A percentile compares a stretch with the other conserved stretches of the same genome.
phyloP scores from a whole-genome alignment of 1,140 invertebrate genomes.

The Sesamia nonagrioides region DNA sequence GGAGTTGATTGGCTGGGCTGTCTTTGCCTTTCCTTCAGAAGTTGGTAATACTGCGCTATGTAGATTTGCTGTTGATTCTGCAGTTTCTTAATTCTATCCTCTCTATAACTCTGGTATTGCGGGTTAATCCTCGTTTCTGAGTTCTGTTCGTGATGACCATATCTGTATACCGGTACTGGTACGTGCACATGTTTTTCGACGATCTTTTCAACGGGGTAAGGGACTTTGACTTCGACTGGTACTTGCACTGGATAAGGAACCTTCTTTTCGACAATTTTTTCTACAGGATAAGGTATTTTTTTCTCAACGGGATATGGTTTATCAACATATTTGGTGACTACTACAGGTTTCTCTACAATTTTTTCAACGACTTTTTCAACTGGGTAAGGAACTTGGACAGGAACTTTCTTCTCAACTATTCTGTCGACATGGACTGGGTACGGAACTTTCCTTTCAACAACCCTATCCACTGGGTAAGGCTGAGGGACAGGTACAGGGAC shows the following conservation, averaged over 20 bases:
- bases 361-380: slow-evolving; percentile 86
- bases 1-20: slow-evolving; percentile 63
- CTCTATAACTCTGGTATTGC: slow-evolving; percentile 43
- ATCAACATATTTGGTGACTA: slow-evolving; percentile 85
- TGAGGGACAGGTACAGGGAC: slow-evolving; percentile 82
- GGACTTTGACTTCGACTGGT: slow-evolving; percentile 86
- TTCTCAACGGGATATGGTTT: slow-evolving; percentile 86
- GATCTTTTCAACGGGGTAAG: slow-evolving; percentile 86
- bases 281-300: slow-evolving; percentile 85
- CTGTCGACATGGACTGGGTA: slow-evolving; percentile 87
- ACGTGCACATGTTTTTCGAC: slow-evolving; percentile 79
- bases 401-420: slow-evolving; percentile 87
- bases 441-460: slow-evolving; percentile 87
- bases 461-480: slow-evolving; percentile 86
- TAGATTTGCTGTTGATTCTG: slow-evolving; percentile 15
- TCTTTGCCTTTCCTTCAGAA: slow-evolving; percentile 61
- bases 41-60: slow-evolving; percentile 41
- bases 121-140: slow-evolving; percentile 28
- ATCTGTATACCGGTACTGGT: slow-evolving; percentile 69
- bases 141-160: slow-evolving; percentile 39
- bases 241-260: slow-evolving; percentile 88
- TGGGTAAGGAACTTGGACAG: slow-evolving; percentile 86
- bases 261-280: slow-evolving; percentile 83
- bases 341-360: slow-evolving; percentile 86
- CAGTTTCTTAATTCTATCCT: background rate